Conservation (phyloP, 2,888 invertebrate genomes). For the Megastigmus dorsalis region DNA sequence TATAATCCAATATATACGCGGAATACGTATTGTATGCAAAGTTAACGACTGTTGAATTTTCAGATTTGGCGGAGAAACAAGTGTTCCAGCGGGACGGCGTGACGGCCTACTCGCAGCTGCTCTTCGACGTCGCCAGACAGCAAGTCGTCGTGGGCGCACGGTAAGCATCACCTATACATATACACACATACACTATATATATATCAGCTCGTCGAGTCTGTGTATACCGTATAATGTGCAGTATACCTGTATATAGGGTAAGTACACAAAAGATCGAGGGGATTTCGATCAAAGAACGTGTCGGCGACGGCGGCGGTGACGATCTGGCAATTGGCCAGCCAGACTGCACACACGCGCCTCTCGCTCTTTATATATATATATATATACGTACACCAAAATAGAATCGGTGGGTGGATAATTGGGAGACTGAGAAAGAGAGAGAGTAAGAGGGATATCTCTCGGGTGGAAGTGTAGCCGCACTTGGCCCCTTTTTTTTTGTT, state of each 20-base stretch:
- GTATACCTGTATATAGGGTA: too few species aligned
- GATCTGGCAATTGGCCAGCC: too few species aligned
- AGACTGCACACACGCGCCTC: neutral
- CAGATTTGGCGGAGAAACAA: slow-evolving; percentile 78
- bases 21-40: too few species aligned
- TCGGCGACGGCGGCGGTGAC: slow-evolving; percentile 22
- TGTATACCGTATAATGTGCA: too few species aligned
- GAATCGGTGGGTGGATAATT: slow-evolving; percentile 16
- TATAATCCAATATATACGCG: too few species aligned
- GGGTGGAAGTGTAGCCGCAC: slow-evolving; percentile 1
- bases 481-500: slow-evolving; percentile 44
- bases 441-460: neutral
- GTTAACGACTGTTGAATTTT: too few species aligned
- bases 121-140: slow-evolving; percentile 90
- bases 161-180: slow-evolving; percentile 76
- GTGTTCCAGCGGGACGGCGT: slow-evolving; percentile 83
- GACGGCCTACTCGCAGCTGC: slow-evolving; percentile 86
- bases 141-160: slow-evolving; percentile 93
- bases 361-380: too few species aligned
- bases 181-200: neutral
- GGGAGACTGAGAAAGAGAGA: too few species aligned
- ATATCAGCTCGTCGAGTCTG: neutral
- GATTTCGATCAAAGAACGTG: too few species aligned
- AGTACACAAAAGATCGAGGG: too few species aligned
- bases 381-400: too few species aligned